These are phyloP conservation scores for Leptocoma aspasia DNA, from an alignment of 2,113 vertebrate species.

Conservation along the genomic window DNA sequence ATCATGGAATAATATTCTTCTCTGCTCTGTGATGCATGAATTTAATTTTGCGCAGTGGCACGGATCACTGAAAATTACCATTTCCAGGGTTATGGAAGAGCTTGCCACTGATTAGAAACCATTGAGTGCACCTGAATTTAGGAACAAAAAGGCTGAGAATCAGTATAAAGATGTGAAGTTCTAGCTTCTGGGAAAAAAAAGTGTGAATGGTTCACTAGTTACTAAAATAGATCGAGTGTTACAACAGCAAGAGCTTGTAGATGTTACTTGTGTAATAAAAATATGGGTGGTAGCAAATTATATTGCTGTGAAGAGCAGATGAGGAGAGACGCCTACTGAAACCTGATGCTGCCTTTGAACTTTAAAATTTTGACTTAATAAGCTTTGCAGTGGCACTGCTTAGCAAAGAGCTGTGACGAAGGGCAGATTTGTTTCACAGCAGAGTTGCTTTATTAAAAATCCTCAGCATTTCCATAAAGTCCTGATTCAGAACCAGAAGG, in stretches of 20 bases:
- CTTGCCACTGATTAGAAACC: not conserved
- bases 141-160: not conserved
- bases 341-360: slow-evolving; percentile 61
- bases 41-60: slow-evolving; percentile 12
- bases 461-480: slow-evolving; percentile 50
- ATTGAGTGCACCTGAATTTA: not conserved
- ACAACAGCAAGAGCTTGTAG: slow-evolving; percentile 29
- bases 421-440: slow-evolving; percentile 31
- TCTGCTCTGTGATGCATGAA: slow-evolving; percentile 25
- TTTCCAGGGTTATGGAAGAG: not conserved
- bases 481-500: slow-evolving; percentile 49
- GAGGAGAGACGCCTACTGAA: slow-evolving; percentile 55
- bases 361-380: slow-evolving; percentile 46
- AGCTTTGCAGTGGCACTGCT: slow-evolving; percentile 2
- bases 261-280: slow-evolving; percentile 24
- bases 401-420: slow-evolving; percentile 36
- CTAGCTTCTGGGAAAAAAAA: not conserved
- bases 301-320: slow-evolving; percentile 41
- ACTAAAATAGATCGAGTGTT: slow-evolving; percentile 17
- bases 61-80: slow-evolving; percentile 11
- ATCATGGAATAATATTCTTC: not conserved
- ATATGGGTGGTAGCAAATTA: slow-evolving; percentile 39
- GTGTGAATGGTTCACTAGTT: slow-evolving; percentile 6
- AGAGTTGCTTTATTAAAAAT: slow-evolving; percentile 45
- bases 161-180: not conserved